Evolutionary conservation across 2,888 invertebrate species (phyloP), one percentile per base, ranked within the genome.

Genomic region (Acleris sparsana): DNA sequence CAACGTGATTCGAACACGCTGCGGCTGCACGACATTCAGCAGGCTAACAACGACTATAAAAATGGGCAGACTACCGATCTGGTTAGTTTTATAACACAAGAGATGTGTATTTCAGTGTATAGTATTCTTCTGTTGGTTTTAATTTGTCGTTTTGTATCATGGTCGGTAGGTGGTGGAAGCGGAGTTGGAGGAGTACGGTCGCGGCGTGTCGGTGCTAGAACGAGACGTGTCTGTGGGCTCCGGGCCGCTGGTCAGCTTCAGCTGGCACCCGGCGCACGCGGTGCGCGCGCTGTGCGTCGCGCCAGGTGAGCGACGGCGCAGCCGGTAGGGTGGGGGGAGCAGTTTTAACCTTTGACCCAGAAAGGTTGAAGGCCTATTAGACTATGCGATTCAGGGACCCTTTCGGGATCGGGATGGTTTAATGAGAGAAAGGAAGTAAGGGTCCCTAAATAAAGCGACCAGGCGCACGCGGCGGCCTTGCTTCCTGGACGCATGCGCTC

Each of bases 201-300:
- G 75, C 68, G 74, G 80, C 58, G 73, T 60, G 51, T 55, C 55
- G 0, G 64, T 60, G 51, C 63, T 75, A 29, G 72, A 73, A 64
- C 71, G 74, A 1, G 72, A 70, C 67, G 79, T 84, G 63, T 79
- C 84, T 20, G 89, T 93, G 58, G 88, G 85, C 56, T 85, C 85
- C 18, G 82, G 84, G 67, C 75, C 62, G 68, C 78, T 97, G 16
- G 94, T 95, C 11, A 96, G 97, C 68, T 96, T 97, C 85, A 95
- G 96, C 44, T 99, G 99, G 97, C 98, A 99, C 88, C 96, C 96
- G 1, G 93, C 93, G 5, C 95, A 97, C 78, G 96, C 96, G 83
- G 97, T 97, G 78, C 89, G 97, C 43, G 89, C 97, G 71, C 88
- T 97, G 60, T 95, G 95, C 0, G 94, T 96, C 56, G 94, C n/a